These are phyloP conservation scores for Solenopsis invicta DNA, from an alignment of 1,140 invertebrate genomes.

Conservation along the genomic window DNA sequence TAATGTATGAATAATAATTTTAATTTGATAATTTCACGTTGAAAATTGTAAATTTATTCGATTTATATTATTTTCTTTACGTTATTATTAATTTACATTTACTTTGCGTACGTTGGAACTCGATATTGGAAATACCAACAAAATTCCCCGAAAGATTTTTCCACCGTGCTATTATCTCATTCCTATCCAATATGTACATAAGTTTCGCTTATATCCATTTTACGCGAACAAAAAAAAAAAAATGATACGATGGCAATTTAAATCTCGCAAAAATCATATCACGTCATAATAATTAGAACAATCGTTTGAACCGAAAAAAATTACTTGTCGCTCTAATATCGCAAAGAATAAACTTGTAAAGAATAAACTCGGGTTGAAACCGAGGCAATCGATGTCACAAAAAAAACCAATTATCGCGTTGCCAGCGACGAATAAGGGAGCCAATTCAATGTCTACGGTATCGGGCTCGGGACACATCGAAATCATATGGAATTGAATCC, in stretches of 20 bases:
- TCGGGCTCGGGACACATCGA: background rate
- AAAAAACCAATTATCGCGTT: background rate
- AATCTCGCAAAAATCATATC: background rate
- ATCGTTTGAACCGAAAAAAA: background rate
- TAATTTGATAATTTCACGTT: background rate
- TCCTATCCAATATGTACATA: conserved; percentile 4
- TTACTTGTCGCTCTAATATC: no score
- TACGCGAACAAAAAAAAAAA: background rate
- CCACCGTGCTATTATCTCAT: background rate
- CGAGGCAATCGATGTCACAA: background rate
- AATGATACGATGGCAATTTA: background rate
- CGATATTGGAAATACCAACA: background rate
- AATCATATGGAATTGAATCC: conserved; percentile 43
- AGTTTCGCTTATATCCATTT: background rate
- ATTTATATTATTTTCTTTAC: background rate
- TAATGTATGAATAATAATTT: background rate
- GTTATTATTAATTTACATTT: background rate
- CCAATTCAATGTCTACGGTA: background rate
- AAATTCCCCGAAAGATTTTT: background rate
- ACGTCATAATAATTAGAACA: background rate
- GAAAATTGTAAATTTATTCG: background rate
- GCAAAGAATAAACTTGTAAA: no score
- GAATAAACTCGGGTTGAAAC: background rate
- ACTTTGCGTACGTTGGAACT: background rate
- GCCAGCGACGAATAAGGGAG: background rate